Evolutionary conservation across 1,140 invertebrate species (phyloP), one percentile per base, ranked within the genome.

Genomic region (Solenopsis fugax): DNA sequence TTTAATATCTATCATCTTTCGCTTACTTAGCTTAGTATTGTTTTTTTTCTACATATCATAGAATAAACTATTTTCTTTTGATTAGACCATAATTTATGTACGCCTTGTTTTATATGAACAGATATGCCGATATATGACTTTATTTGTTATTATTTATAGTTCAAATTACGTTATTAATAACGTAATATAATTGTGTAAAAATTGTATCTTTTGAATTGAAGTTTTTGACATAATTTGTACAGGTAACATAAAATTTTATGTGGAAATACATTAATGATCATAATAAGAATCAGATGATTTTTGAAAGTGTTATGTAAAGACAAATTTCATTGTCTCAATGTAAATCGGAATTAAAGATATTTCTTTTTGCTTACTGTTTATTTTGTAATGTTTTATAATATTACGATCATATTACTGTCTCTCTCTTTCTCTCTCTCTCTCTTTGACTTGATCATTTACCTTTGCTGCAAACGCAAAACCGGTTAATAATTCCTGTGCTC

Each of bases 401-500:
- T 54, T 69, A 52, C 12, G 2, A 29, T 64, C 56, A 77, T 48
- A 64, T 76, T 77, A 64, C 37, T 37, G 12, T 67, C 64, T 45
- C 10, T 67, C 29, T 64, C 52, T 56, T 5, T 56, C 52, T 56
- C 21, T 62, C 58, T 62, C 12, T 67, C 12, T 69, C n/a, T 69
- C 65, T 69, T 41, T 41, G 21, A 69, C 65, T 69, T 72, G 10
- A 58, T 45, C 69, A 84, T 72, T 84, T 84, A 73, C 10, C 54
- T 73, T 81, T 72, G 82, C 54, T 67, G 18, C 60, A 56, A 73
- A 81, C 21, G 73, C 21, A 85, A 85, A 41, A 48, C 80, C 76
- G 60, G 54, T 75, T 90, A 80, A 64, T 89, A 90, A 91, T 87
- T 90, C 91, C 89, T 90, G 90, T 91, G 91, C 90, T 91, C 90